phyloP scores from a whole-genome alignment of 2,797 vertebrate genomes.

The Phataginus tricuspis region DNA sequence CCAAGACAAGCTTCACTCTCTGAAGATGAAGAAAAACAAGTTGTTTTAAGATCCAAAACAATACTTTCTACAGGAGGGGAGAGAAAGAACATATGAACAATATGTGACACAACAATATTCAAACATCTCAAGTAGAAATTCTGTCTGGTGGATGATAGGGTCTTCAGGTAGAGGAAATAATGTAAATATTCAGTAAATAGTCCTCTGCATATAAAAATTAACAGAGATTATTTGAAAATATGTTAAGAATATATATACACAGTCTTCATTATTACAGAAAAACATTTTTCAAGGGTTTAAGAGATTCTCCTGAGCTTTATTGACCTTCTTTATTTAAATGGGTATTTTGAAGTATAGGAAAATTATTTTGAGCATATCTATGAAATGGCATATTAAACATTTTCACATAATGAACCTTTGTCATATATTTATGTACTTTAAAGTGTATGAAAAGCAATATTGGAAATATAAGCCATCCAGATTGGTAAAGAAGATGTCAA shows the following conservation, averaged over 20 bases:
- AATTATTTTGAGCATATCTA: slow-evolving; percentile 21
- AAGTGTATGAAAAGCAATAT: not conserved
- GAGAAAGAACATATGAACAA: not conserved
- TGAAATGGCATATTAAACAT: not conserved
- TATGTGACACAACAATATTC: slow-evolving; percentile 70
- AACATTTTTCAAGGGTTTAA: slow-evolving; percentile 34
- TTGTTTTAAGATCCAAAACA: slow-evolving; percentile 77
- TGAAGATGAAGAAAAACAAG: slow-evolving; percentile 82
- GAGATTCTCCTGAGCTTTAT: not conserved
- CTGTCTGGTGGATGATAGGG: not conserved
- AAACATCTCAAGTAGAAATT: slow-evolving; percentile 52
- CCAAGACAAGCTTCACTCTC: slow-evolving; percentile 82
- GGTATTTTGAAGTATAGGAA: not conserved
- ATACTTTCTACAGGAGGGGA: slow-evolving; percentile 67
- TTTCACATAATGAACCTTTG: not conserved
- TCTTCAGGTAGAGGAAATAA: not conserved
- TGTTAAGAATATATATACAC: not conserved
- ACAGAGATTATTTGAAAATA: not conserved
- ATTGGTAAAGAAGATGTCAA: too few relatives aligned
- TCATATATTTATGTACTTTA: not conserved
- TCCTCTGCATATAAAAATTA: slow-evolving; percentile 29
- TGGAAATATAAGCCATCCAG: too few relatives aligned
- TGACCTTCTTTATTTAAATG: not conserved
- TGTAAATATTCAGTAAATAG: slow-evolving; percentile 32
- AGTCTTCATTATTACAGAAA: not conserved